These are phyloP conservation scores for Dynastes grantii DNA, from an alignment of 2,888 invertebrate genomes.

Conservation along the genomic window DNA sequence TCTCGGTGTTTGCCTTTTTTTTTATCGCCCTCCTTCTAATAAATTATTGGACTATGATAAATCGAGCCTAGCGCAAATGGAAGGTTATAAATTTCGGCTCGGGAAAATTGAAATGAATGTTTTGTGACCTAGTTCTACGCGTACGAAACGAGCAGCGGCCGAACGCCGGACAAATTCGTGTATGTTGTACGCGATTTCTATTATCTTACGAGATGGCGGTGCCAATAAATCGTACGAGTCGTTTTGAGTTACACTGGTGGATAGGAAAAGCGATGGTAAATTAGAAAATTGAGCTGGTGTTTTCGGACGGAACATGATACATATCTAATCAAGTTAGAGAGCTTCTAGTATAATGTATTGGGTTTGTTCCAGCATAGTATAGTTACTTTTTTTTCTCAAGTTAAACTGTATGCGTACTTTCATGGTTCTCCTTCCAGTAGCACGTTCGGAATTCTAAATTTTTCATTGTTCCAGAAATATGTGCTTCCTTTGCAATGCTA, in stretches of 20 bases:
- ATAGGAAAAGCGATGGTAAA: not conserved
- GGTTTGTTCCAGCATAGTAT: no score
- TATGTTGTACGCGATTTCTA: conserved; percentile 26
- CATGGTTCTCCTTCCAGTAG: no score
- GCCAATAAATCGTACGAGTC: conserved; percentile 25
- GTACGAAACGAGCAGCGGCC: not conserved
- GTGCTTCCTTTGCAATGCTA: no score
- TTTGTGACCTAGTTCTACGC: conserved; percentile 36
- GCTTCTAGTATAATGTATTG: not conserved
- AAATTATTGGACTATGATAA: conserved; percentile 45
- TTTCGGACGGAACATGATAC: not conserved
- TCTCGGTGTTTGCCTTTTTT: conserved; percentile 34
- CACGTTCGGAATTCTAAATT: no score
- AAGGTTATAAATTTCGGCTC: conserved; percentile 38
- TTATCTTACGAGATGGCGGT: conserved; percentile 33
- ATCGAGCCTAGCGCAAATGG: conserved; percentile 34
- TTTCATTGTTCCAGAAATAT: no score
- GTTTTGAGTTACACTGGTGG: not conserved
- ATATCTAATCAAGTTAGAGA: conserved; percentile 7
- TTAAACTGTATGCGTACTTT: no score
- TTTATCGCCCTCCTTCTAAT: conserved; percentile 20
- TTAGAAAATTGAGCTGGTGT: conserved; percentile 27
- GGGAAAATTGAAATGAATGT: conserved; percentile 46
- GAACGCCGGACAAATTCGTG: conserved; percentile 37
- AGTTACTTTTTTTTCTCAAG: no score